These are phyloP conservation scores for Lasius fuliginosus DNA, from an alignment of 2,888 invertebrate genomes.

Conservation along the genomic window DNA sequence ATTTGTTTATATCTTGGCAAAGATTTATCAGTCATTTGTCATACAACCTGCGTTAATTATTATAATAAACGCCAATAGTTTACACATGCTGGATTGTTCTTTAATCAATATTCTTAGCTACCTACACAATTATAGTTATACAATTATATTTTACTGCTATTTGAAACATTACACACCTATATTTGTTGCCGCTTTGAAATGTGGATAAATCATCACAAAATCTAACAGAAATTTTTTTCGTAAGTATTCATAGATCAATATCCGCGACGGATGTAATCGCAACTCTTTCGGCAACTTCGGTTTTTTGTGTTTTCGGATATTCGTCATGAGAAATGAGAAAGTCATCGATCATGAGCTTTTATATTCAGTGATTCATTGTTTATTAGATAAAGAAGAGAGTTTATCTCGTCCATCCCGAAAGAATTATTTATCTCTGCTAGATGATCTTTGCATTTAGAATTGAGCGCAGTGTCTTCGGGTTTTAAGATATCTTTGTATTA, in stretches of 20 bases:
- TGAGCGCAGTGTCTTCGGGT: neutral
- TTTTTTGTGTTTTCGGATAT: neutral
- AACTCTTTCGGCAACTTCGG: neutral
- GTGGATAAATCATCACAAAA: neutral
- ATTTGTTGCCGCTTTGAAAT: neutral
- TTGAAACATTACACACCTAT: neutral
- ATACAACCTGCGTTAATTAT: neutral
- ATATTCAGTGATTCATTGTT: neutral
- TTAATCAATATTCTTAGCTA: neutral
- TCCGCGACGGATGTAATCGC: neutral
- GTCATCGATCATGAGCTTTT: slow-evolving; percentile 16
- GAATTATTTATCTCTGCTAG: neutral
- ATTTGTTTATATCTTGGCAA: neutral
- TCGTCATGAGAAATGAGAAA: neutral
- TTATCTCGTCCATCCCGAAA: neutral
- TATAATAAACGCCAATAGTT: neutral
- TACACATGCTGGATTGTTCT: neutral
- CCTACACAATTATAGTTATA: neutral
- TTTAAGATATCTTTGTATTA: neutral
- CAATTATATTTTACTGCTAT: neutral
- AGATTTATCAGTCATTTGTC: neutral
- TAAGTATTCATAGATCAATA: slow-evolving; percentile 10
- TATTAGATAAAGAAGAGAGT: neutral
- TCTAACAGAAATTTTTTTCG: neutral
- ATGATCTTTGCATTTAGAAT: neutral